Evolutionary conservation across 2,113 vertebrate genomes (phyloP).

Genomic region (Leuciscus idus): DNA sequence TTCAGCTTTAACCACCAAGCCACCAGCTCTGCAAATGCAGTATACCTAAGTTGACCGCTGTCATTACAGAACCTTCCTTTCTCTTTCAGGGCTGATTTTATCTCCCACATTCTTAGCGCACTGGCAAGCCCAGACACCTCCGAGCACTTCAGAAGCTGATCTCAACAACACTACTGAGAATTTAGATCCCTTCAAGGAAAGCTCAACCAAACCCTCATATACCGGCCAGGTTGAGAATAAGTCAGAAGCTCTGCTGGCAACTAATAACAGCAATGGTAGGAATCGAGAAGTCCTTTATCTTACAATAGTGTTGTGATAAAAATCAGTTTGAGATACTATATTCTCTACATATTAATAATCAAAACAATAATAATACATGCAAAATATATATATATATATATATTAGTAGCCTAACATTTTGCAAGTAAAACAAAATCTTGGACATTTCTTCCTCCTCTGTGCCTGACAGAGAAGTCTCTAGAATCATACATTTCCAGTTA

Average conservation of each 20-base stretch:
- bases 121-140: conserved; percentile 21
- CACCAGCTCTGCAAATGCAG: background rate
- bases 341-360: background rate
- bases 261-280: background rate
- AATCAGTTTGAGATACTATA: too few species aligned
- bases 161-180: background rate
- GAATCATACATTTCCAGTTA: background rate
- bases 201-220: background rate
- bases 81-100: conserved; percentile 48
- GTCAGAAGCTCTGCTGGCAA: background rate
- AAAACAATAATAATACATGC: background rate
- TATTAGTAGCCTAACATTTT: background rate
- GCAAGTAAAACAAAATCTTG: background rate
- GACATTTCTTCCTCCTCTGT: conserved; percentile 19
- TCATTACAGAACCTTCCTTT: background rate
- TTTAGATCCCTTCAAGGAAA: conserved; percentile 8
- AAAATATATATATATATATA: too few species aligned
- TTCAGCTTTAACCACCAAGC: background rate
- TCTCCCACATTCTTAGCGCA: conserved; percentile 31
- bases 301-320: background rate
- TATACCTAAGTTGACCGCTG: background rate
- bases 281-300: background rate
- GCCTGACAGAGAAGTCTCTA: background rate
- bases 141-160: background rate
- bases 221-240: background rate